These are phyloP conservation scores for Strigamia crassipes DNA, from an alignment of 2,888 invertebrate species.

Conservation along the genomic window DNA sequence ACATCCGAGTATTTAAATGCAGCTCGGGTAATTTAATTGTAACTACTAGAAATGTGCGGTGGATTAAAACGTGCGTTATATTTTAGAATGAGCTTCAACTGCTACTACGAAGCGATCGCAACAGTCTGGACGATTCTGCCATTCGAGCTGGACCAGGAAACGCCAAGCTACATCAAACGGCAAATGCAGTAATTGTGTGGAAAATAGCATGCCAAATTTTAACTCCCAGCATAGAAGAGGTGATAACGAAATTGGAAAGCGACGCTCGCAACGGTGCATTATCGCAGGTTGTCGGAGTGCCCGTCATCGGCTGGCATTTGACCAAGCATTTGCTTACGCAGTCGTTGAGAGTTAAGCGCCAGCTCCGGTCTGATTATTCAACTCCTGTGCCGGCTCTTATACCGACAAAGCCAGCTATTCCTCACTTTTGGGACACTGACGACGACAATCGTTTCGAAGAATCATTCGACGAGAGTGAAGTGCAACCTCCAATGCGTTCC, in stretches of 20 bases:
- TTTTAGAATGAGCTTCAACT: conserved; percentile 50
- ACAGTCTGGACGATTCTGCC: conserved; percentile 50
- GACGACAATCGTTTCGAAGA: conserved; percentile 54
- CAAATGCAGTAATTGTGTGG: conserved; percentile 51
- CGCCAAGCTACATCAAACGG: conserved; percentile 48
- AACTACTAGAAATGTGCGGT: not conserved
- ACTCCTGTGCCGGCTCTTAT: conserved; percentile 54
- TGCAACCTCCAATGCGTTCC: conserved; percentile 55
- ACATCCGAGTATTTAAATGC: conserved; percentile 45
- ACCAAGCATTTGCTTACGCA: conserved; percentile 60
- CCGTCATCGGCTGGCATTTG: conserved; percentile 75
- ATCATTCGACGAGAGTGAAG: conserved; percentile 53
- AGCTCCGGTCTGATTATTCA: conserved; percentile 54
- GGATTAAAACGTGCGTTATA: not conserved
- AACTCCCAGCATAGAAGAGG: conserved; percentile 5
- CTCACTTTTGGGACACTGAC: conserved; percentile 60
- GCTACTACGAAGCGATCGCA: conserved; percentile 49
- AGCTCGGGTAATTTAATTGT: conserved; percentile 44
- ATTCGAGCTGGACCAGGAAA: conserved; percentile 53
- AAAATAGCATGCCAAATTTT: not conserved
- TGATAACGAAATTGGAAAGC: conserved; percentile 67
- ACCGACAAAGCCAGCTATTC: conserved; percentile 51
- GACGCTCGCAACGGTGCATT: conserved; percentile 75
- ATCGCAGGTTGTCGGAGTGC: conserved; percentile 69
- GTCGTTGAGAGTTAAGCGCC: conserved; percentile 57